Conservation (phyloP, 2,888 invertebrate genomes). For the Chelonus formosanus region DNA sequence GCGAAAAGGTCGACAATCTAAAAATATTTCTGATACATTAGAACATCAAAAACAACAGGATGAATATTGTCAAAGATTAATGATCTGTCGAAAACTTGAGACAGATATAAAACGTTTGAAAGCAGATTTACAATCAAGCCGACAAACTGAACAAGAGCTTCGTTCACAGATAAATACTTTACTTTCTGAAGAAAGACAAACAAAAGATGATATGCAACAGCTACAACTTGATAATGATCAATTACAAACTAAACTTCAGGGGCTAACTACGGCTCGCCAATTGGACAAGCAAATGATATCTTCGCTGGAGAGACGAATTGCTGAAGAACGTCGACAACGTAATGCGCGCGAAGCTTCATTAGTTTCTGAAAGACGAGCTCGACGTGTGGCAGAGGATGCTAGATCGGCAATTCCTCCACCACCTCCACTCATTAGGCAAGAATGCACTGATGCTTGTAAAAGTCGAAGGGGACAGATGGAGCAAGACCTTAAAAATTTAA, state of each 20-base stretch:
- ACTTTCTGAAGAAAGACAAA: constrained; percentile 74
- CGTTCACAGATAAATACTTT: constrained; percentile 74
- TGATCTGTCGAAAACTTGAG: constrained; percentile 72
- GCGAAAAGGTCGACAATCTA: constrained; percentile 62
- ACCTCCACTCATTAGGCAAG: constrained; percentile 65
- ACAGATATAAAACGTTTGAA: constrained; percentile 77
- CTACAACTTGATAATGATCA: constrained; percentile 89
- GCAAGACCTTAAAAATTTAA: constrained; percentile 73
- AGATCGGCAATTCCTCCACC: constrained; percentile 58
- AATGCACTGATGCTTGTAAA: constrained; percentile 76
- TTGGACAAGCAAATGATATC: constrained; percentile 81
- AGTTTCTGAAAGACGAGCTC: constrained; percentile 76
- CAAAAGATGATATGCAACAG: constrained; percentile 77
- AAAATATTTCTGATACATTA: constrained; percentile 46
- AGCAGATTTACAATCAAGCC: constrained; percentile 77
- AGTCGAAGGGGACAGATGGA: constrained; percentile 75
- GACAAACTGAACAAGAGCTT: constrained; percentile 77
- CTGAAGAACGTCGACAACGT: constrained; percentile 85
- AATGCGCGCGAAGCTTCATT: constrained; percentile 78
- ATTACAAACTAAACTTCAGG: constrained; percentile 84
- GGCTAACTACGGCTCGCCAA: constrained; percentile 76
- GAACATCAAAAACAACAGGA: constrained; percentile 65
- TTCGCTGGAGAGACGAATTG: constrained; percentile 81
- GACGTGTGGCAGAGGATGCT: constrained; percentile 70
- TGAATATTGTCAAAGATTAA: constrained; percentile 66